A percentile compares a stretch with the other conserved stretches of the same genome.
Evolutionary conservation across 2,113 vertebrate species (phyloP).

Genomic region (Octodon degus): DNA sequence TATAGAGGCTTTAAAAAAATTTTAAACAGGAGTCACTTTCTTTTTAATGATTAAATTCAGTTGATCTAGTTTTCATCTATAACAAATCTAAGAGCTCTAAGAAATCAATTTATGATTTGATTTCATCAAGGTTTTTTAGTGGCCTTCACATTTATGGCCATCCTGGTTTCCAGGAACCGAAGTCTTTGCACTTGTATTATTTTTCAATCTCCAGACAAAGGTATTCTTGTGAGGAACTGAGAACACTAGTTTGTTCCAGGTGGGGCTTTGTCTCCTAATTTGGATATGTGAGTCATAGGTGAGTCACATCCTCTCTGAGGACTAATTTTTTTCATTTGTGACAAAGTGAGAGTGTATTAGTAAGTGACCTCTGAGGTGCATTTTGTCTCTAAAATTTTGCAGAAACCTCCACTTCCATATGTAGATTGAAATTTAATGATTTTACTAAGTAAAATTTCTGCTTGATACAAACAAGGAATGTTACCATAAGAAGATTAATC

Average conservation of each 20-base stretch:
- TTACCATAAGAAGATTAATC: conserved; percentile 3
- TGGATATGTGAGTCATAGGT: neutral
- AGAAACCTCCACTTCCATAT: neutral
- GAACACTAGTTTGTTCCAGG: neutral
- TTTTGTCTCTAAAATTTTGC: conserved; percentile 27
- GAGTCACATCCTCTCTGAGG: neutral
- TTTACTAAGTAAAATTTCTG: neutral
- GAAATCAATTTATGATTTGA: conserved; percentile 43
- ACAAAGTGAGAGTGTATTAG: neutral
- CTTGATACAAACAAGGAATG: neutral
- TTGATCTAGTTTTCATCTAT: neutral
- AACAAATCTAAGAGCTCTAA: conserved; percentile 30
- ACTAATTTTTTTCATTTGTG: neutral
- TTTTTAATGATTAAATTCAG: conserved; percentile 21
- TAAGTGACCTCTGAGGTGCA: neutral
- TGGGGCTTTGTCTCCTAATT: neutral
- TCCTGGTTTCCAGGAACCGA: conserved; percentile 42
- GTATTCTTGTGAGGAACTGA: neutral
- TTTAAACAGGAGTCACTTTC: conserved; percentile 29
- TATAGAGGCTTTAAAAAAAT: conserved; percentile 12
- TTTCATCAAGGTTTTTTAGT: conserved; percentile 39
- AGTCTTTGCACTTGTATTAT: conserved; percentile 15
- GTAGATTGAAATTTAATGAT: conserved; percentile 36
- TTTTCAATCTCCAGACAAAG: conserved; percentile 5
- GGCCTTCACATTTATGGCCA: neutral